Base-by-base conservation (phyloP, 1,140 invertebrate species). In the Hyposmocoma kahamanoa region DNA sequence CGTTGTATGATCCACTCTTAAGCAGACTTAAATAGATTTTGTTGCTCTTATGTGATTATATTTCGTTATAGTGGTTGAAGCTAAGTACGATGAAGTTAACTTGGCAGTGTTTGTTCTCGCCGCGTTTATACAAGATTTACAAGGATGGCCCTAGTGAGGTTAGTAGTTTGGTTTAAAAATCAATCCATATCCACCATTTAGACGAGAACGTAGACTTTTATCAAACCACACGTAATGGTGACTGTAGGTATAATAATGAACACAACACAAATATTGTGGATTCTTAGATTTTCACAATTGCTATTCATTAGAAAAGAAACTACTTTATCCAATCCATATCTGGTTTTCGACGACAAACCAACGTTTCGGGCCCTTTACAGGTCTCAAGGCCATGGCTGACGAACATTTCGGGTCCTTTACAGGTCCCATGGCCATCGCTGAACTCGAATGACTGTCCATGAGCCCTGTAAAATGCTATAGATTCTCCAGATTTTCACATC, bases 101-200 rank as follows among this genome's bases (percentile, higher is more conserved):
- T 41, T 60, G 49, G 50, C 53, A 59, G 17, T 70, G 70, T 49
- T 17, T 73, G 18, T 63, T 62, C 50, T 56, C 74, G 15, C 78
- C 78, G n/a, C 60, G 72, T 10, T 47, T 82, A 1, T 78, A 70
- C 22, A 74, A 62, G 46, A 65, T 77, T 18, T 76, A 82, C 49
- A 56, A 62, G 24, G 67, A 74, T 52, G 69, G 62, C 15, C 45
- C 56, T 0, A 57, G 55, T 34, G 67, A 67, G 17, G 71, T 72
- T 55, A 71, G 69, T 72, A 41, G 26, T 28, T 6, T 6, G 24
- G 5, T 11, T 6, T 30, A 43, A 20, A 41, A 46, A 53, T 48
- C 66, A 22, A 21, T 22, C 21, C 24, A 22, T 42, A 10, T 42
- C 3, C 2, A 1, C 18, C 36, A 17, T 17, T 18, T 3, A 18